These are phyloP conservation scores for Condylura cristata DNA, from an alignment of 2,113 vertebrate genomes.

Conservation along the genomic window DNA sequence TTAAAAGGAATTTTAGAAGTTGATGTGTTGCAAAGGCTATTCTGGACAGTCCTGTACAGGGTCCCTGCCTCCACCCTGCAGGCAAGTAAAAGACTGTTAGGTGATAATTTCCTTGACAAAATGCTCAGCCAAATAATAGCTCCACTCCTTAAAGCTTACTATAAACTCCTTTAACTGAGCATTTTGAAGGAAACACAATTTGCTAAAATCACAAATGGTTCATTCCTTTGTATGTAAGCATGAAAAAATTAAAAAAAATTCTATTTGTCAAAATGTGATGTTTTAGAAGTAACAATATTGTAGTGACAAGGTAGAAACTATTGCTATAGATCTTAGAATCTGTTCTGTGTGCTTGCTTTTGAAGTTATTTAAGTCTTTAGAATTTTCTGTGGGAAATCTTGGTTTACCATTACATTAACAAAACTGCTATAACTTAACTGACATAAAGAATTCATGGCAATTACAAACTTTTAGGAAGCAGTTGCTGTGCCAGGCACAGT, in stretches of 20 bases:
- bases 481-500: not conserved
- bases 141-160: not conserved
- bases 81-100: constrained; percentile 16
- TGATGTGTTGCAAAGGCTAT: not conserved
- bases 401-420: not conserved
- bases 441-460: not conserved
- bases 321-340: not conserved
- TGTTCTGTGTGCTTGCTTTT: constrained; percentile 1
- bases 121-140: not conserved
- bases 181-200: not conserved
- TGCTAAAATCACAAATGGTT: not conserved
- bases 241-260: not conserved
- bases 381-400: constrained; percentile 34
- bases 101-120: not conserved
- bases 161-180: not conserved
- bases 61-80: not conserved
- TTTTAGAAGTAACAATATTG: not conserved
- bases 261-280: not conserved
- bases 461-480: not conserved
- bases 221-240: not conserved
- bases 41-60: not conserved
- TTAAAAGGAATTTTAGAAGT: not conserved
- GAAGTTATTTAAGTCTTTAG: not conserved
- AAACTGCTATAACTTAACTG: not conserved
- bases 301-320: not conserved